Evolutionary conservation across 37 sponge, comb jelly and placozoan genomes (phyloP).

Genomic region (Chondrosia reniformis): DNA sequence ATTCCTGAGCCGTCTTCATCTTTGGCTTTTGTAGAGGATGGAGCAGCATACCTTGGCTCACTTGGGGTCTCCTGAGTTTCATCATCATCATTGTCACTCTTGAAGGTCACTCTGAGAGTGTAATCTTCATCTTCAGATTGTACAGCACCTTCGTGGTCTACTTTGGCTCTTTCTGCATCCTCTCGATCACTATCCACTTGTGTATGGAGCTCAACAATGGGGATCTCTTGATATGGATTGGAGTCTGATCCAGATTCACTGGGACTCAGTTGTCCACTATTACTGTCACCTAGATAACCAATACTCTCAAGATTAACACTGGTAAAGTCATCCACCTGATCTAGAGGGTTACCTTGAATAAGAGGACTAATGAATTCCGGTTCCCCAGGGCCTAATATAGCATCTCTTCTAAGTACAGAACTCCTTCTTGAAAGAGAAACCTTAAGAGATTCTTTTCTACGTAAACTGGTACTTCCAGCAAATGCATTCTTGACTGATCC

Average conservation of each 20-base stretch:
- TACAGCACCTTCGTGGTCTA: background rate
- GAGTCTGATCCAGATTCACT: background rate
- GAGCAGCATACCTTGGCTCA: too few relatives aligned
- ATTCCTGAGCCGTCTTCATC: background rate
- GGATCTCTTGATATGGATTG: constrained; percentile 17
- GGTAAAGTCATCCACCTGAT: background rate
- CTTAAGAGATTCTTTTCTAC: background rate
- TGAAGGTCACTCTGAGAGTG: background rate
- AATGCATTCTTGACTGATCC: background rate
- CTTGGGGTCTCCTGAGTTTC: too few relatives aligned
- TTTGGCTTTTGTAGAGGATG: background rate
- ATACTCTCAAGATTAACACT: background rate
- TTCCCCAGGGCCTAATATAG: background rate
- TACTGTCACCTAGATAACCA: background rate
- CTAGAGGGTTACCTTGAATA: background rate
- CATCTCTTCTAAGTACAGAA: background rate
- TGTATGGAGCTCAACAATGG: background rate
- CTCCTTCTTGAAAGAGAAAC: background rate
- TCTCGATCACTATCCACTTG: background rate
- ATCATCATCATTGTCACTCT: background rate
- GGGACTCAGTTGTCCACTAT: too few relatives aligned
- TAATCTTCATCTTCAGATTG: too few relatives aligned
- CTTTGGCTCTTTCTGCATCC: background rate
- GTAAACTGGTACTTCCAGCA: background rate
- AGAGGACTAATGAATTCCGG: constrained; percentile 14